phyloP scores from a whole-genome alignment of 2,888 invertebrate species.

The Calameuta filiformis region DNA sequence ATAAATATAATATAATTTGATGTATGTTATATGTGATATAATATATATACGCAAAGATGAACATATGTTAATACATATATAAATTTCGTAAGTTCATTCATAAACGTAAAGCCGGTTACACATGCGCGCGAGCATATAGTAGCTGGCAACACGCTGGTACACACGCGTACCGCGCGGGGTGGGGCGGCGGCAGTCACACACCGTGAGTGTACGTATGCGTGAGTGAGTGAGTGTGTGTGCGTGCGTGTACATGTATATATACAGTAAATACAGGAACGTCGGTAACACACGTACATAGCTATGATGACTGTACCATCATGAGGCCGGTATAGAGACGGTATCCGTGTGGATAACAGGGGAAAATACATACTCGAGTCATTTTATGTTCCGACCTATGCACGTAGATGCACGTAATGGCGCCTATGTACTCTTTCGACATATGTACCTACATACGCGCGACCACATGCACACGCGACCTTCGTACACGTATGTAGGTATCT shows the following conservation, averaged over 20 bases:
- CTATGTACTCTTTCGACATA: background rate
- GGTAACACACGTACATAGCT: background rate
- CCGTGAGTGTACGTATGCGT: no score
- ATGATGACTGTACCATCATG: background rate
- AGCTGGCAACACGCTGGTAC: constrained; percentile 8
- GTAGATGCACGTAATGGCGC: background rate
- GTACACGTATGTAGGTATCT: constrained; percentile 34
- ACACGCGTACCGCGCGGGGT: constrained; percentile 1
- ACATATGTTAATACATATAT: background rate
- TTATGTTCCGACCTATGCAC: constrained; percentile 22
- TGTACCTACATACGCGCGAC: constrained; percentile 14
- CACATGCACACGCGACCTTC: constrained; percentile 41
- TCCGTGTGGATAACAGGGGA: constrained; percentile 26
- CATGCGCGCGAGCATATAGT: constrained; percentile 13
- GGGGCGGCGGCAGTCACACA: no score
- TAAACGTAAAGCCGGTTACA: constrained; percentile 30
- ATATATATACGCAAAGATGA: no score
- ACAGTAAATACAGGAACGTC: constrained; percentile 6
- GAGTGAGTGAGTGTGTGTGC: background rate
- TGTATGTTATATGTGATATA: no score
- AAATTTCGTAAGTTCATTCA: constrained; percentile 40
- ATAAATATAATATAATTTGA: no score
- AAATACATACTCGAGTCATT: constrained; percentile 40
- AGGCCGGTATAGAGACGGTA: background rate
- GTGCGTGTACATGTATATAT: background rate